These are phyloP conservation scores for Holothuria glaberrima DNA, from an alignment of 35 echinoderm and acorn worm genomes.

Conservation along the genomic window DNA sequence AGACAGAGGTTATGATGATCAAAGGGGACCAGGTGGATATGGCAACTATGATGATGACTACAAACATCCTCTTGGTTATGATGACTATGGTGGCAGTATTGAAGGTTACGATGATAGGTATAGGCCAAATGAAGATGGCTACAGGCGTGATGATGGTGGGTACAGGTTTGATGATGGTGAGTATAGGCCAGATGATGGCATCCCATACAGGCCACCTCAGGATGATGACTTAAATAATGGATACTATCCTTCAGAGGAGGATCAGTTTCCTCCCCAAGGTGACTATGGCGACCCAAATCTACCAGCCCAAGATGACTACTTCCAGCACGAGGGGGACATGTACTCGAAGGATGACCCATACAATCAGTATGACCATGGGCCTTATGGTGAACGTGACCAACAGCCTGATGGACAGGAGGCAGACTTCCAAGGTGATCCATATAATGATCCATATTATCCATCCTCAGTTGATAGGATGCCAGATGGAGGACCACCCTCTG, in stretches of 20 bases:
- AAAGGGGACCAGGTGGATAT: not conserved
- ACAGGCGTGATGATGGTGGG: not conserved
- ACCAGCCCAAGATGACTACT: constrained; percentile 9
- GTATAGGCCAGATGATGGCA: constrained; percentile 1
- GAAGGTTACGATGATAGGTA: not conserved
- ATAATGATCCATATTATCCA: constrained; percentile 33
- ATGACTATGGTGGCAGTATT: not conserved
- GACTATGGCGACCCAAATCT: constrained; percentile 1
- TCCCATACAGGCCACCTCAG: not conserved
- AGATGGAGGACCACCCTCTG: not conserved
- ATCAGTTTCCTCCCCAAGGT: not conserved
- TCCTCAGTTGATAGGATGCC: constrained; percentile 21
- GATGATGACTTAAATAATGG: constrained; percentile 13
- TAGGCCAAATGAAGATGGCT: not conserved
- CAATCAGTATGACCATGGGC: constrained; percentile 4
- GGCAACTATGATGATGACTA: constrained; percentile 4
- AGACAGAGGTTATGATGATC: not conserved
- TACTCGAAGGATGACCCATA: constrained; percentile 26
- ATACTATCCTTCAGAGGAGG: not conserved
- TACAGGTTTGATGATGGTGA: not conserved
- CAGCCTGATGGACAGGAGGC: constrained; percentile 40
- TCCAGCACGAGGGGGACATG: not conserved
- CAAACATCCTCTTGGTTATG: not conserved
- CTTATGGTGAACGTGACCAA: constrained; percentile 47
- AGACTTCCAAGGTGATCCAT: constrained; percentile 45